These are phyloP conservation scores for Andrena bicolor DNA, from an alignment of 2,888 invertebrate genomes.

Conservation along the genomic window DNA sequence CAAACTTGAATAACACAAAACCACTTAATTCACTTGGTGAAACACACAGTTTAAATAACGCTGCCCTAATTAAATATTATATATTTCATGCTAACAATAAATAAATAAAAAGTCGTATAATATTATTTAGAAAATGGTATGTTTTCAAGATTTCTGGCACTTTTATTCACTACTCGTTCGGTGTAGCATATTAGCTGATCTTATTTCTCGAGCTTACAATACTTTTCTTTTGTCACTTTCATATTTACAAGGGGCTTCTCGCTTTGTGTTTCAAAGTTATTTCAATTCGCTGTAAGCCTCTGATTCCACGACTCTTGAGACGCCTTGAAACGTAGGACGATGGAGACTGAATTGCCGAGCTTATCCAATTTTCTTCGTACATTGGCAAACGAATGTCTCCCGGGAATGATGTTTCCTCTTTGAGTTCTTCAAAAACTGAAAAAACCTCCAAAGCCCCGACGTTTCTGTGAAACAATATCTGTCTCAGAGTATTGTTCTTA, in stretches of 20 bases:
- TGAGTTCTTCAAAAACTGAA: slow-evolving; percentile 49
- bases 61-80: too few species aligned
- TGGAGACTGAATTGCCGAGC: slow-evolving; percentile 61
- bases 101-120: too few species aligned
- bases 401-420: slow-evolving; percentile 46
- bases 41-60: too few species aligned
- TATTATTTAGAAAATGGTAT: too few species aligned
- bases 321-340: slow-evolving; percentile 54
- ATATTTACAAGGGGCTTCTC: slow-evolving; percentile 16
- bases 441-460: slow-evolving; percentile 39
- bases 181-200: too few species aligned
- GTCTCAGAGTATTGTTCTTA: slow-evolving; percentile 14
- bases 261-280: slow-evolving; percentile 52
- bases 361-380: slow-evolving; percentile 61
- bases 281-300: slow-evolving; percentile 50
- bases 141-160: too few species aligned
- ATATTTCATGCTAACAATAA: too few species aligned
- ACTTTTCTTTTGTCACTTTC: slow-evolving; percentile 3
- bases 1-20: too few species aligned
- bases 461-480: slow-evolving; percentile 28
- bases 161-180: too few species aligned
- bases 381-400: slow-evolving; percentile 52
- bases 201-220: background rate
- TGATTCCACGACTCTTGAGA: slow-evolving; percentile 45
- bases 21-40: too few species aligned